Base-by-base conservation (phyloP, 2,888 invertebrate genomes). In the Cantharis nigra region DNA sequence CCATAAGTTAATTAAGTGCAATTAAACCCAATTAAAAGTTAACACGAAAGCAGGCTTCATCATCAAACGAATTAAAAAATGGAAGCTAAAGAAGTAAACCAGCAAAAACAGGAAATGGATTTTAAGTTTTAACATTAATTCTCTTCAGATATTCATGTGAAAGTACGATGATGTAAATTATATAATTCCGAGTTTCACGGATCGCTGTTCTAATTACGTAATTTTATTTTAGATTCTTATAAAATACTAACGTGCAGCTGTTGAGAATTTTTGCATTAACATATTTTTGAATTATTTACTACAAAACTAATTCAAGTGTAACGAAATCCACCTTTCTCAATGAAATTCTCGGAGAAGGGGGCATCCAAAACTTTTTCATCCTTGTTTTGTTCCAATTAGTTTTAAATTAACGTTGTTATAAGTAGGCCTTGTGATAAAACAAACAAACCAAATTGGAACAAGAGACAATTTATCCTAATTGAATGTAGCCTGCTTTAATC, bases 161-260 rank as follows among this genome's bases (percentile, higher is more conserved):
- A 67, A 67, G 65, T 67, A 11, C 65, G 65, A 67, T 67, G 65
- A 67, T 67, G 65, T 67, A 67, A 67, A 67, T 67, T 67, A 67
- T 67, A 67, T 67, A 67, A 67, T 67, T 67, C n/a, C 65, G 65
- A 67, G 65, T 67, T 67, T 67, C 65, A 67, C 65, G 65, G 65
- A 67, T 67, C 65, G 65, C 26, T 67, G 65, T 67, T 67, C 65
- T 67, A 67, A 67, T 67, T 67, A 67, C 65, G 26, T 26, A 67
- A 67, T 26, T 67, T 67, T 67, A 67, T 23, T 18, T 20, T 67
- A 67, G 26, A 23, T 67, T 67, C 20, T 23, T 67, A 67, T 67
- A 23, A 67, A 67, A 23, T 67, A 67, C 23, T 49, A 49, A 49
- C 49, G n/a, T 49, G 49, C 49, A 49, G 49, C 49, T 49, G 49